Base-by-base conservation (phyloP, 2,113 vertebrate species). In the Mastomys coucha region DNA sequence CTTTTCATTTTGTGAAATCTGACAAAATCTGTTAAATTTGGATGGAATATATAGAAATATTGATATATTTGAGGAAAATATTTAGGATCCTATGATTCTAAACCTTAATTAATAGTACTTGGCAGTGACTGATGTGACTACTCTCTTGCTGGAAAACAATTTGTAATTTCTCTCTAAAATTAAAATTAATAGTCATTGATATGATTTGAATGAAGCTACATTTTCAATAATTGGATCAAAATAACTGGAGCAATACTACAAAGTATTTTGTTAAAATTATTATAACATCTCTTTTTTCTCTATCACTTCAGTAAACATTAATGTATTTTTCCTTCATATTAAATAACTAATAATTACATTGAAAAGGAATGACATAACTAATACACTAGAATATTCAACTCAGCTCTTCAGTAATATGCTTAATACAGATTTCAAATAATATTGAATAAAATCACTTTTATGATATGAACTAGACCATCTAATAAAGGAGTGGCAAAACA, bases 201-300 rank as follows among this genome's bases (percentile, higher is more conserved):
- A 49, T 63, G 5, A 51, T 85, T 69, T 78, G 1, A 20, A 75
- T 1, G 20, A 93, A 89, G 88, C 2, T 88, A n/a, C 20, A 75
- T 3, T 89, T 91, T 94, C 14, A 94, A 75, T 19, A 88, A 51
- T 96, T 93, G 22, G 0, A 77, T 90, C 93, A 67, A 78, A 6
- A 17, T 80, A 56, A 73, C 5, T 49, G 4, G 36, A 10, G 65
- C 4, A 93, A 80, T 20, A 42, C 2, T 31, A 82, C 28, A 70
- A 81, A 36, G 91, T 16, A 77, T 65, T n/a, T 67, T 67, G 39
- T 85, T 78, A 42, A 97, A 95, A 94, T 63, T 70, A 88, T 85
- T 91, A 3, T 76, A 49, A 12, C 5, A 49, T 42, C 8, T 14
- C 36, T 88, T 14, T 92, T 96, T 93, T 88, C 28, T 53, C 33